A percentile compares a stretch with the other conserved stretches of the same genome.
Evolutionary conservation across 1,140 invertebrate species (phyloP).

Genomic region (Dryas iulia): DNA sequence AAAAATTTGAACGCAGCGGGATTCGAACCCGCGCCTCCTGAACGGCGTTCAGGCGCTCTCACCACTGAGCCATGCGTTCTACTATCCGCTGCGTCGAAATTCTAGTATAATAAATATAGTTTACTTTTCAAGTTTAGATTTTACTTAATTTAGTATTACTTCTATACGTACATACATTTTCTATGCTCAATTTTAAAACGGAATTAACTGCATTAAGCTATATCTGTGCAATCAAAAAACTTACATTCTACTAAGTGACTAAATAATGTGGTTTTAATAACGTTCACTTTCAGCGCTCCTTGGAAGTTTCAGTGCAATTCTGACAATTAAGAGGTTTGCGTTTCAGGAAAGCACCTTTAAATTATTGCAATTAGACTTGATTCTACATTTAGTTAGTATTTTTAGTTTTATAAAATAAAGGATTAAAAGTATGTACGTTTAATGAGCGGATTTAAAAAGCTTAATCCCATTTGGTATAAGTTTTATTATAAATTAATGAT

Average conservation of each 20-base stretch:
- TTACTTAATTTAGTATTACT: too few relatives aligned
- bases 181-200: neutral
- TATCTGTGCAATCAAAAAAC: neutral
- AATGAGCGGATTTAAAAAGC: neutral
- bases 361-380: neutral
- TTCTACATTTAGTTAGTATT: neutral
- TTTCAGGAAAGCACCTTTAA: slow-evolving; percentile 6
- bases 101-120: too few relatives aligned
- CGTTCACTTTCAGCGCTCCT: neutral
- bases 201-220: neutral
- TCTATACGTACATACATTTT: too few relatives aligned
- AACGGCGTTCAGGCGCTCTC: too few relatives aligned
- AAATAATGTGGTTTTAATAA: slow-evolving; percentile 8
- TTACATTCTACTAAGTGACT: neutral
- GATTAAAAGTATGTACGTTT: too few relatives aligned
- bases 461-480: too few relatives aligned
- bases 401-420: neutral
- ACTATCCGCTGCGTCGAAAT: too few relatives aligned
- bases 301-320: slow-evolving; percentile 5
- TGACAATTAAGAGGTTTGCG: slow-evolving; percentile 3
- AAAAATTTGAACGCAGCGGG: too few relatives aligned
- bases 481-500: too few relatives aligned
- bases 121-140: too few relatives aligned
- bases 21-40: too few relatives aligned
- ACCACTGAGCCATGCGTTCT: too few relatives aligned